Evolutionary conservation across 1,140 invertebrate genomes (phyloP), one percentile per base, ranked within the genome.

Genomic region (Oryctes rhinoceros): DNA sequence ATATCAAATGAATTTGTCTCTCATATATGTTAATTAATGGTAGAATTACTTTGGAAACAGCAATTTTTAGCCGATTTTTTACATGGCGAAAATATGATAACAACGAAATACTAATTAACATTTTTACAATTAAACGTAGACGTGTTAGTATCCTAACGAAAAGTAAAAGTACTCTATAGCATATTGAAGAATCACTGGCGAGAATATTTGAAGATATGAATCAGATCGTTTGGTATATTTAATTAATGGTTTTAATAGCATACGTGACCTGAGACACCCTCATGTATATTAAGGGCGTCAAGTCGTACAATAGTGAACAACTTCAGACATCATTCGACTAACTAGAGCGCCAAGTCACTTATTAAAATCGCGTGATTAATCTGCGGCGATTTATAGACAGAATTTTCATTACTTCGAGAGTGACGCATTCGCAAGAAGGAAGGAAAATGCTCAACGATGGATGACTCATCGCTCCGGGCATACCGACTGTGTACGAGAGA

Each of bases 331-430:
- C 65, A 67, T 18, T 30, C 30, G 65, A 67, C n/a, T 67, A 67
- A 67, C n/a, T 67, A 67, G 65, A 18, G 65, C 49, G 49, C 65
- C 65, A 5, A 5, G 65, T 30, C 65, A 67, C 65, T 67, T 67
- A 30, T 67, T 67, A 67, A 67, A 67, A 67, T 67, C 65, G 65
- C 30, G 65, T 67, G 65, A 67, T 67, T 67, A 67, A 67, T 67
- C 65, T 67, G n/a, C 30, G 65, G 65, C 65, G 13, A 67, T 67
- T 67, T 67, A 67, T 67, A 67, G 65, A 67, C 65, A 67, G 65
- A 35, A 67, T 67, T 67, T 67, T 67, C 65, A 67, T 67, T 67
- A 67, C 20, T 67, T 20, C 20, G 65, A 67, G 65, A 67, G 65
- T 67, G 65, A 67, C 65, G 65, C 65, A 67, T 67, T 67, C 65